Base-by-base conservation (phyloP, 2,797 vertebrate genomes). In the Ibycter americanus region DNA sequence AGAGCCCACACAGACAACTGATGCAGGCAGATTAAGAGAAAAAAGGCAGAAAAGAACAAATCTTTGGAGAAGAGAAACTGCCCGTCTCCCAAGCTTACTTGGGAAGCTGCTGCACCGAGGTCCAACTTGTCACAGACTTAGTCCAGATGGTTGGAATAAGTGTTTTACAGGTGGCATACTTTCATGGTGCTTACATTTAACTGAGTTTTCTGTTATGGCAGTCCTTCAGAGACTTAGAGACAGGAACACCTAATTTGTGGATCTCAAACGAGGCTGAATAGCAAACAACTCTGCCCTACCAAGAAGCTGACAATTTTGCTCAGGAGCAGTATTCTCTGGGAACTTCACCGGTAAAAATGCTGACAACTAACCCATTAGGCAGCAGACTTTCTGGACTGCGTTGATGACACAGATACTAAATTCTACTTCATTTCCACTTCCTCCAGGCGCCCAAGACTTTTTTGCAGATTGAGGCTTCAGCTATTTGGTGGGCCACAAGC, bases 351-450 rank as follows among this genome's bases (percentile, higher is more conserved):
- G 59, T 23, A 73, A 96, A 95, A 95, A 42, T 0, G 72, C 89
- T 93, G 92, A 87, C 92, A 92, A 49, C 56, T 44, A 49, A 31
- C 59, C 73, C 74, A 74, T 72, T 36, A 74, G 58, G 77, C 89
- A 93, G 77, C 70, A 93, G 86, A 87, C 74, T 89, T 81, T 86
- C 67, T 85, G 82, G 46, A 42, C 90, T 52, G 70, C 2, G 1
- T 51, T 85, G 84, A 95, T 91, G 79, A 92, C 89, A 96, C 44
- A 89, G 92, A 87, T 42, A 88, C 56, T 44, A 86, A 94, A 90
- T 90, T 77, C 76, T 68, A 78, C 22, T 76, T 82, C 49, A 29
- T 44, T 89, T 89, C 85, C 76, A 77, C 62, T 88, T 93, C 91
- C 91, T 92, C 92, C 76, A 92, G 87, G 96, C 91, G 94, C 20